Evolutionary conservation across 2,113 vertebrate genomes (phyloP).

Genomic region (Bubo scandiacus): DNA sequence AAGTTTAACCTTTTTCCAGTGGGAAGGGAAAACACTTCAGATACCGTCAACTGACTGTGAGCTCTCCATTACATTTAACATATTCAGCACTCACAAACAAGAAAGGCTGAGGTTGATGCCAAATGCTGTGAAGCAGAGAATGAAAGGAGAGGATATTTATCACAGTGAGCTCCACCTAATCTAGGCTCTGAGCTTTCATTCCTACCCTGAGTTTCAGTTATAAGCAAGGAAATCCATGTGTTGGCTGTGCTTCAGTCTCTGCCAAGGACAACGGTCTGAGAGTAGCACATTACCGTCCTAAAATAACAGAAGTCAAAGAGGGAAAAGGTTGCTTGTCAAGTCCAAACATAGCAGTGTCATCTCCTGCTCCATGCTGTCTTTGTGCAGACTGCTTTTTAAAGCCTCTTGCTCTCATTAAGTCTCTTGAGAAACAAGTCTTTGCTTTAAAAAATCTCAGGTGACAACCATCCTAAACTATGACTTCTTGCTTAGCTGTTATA

Average conservation of each 20-base stretch:
- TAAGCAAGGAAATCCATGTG: not conserved
- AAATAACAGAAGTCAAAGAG: constrained; percentile 25
- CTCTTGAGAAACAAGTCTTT: not conserved
- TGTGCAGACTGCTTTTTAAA: not conserved
- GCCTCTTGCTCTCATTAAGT: not conserved
- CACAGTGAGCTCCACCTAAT: not conserved
- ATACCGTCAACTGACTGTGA: not conserved
- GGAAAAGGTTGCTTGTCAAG: constrained; percentile 24
- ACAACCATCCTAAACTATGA: not conserved
- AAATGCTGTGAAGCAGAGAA: not conserved
- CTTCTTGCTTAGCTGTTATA: not conserved
- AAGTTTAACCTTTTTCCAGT: not conserved
- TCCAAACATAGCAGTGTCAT: not conserved
- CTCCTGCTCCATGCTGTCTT: not conserved
- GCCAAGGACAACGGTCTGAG: not conserved
- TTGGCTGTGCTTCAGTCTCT: not conserved
- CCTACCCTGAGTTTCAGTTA: not conserved
- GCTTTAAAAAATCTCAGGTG: not conserved
- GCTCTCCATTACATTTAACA: not conserved
- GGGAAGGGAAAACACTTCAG: not conserved
- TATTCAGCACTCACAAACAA: not conserved
- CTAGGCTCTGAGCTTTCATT: not conserved
- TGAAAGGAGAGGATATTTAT: not conserved
- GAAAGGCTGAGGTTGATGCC: not conserved
- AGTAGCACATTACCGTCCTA: not conserved